Percentiles rank a stretch among this genome's conserved stretches.
Evolutionary conservation across 2,113 vertebrate genomes (phyloP).

Genomic region (Sebastes fasciatus): DNA sequence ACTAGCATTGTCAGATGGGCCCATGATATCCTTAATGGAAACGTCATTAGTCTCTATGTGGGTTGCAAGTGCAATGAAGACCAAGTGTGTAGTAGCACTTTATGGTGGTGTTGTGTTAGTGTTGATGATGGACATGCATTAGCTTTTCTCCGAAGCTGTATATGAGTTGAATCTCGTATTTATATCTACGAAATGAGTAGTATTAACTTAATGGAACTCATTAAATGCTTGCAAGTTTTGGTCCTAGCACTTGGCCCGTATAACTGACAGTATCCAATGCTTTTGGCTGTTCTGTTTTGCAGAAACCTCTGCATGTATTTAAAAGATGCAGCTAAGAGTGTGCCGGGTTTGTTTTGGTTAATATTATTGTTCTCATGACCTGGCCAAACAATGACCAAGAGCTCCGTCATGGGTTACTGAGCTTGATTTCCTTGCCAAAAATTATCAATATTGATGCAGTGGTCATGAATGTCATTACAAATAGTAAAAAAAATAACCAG

Average conservation of each 20-base stretch:
- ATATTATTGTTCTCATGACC: background rate
- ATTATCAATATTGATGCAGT: background rate
- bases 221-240: background rate
- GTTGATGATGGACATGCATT: constrained; percentile 46
- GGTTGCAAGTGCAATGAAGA: constrained; percentile 31
- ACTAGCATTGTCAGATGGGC: constrained; percentile 42
- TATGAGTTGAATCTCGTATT: constrained; percentile 19
- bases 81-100: constrained; percentile 26
- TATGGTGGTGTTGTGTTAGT: constrained; percentile 36
- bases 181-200: background rate
- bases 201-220: background rate
- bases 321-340: background rate
- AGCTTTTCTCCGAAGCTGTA: constrained; percentile 28
- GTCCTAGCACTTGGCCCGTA: background rate
- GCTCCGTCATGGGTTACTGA: background rate
- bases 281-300: background rate
- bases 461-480: background rate
- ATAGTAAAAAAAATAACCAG: background rate
- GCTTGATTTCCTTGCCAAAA: constrained; percentile 2
- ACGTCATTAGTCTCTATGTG: constrained; percentile 51
- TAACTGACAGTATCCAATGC: background rate
- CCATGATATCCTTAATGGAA: constrained; percentile 67
- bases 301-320: constrained; percentile 14
- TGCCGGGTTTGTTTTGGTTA: background rate
- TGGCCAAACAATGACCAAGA: background rate